Percentiles rank a stretch among this genome's conserved stretches.
Evolutionary conservation across 2,888 invertebrate species (phyloP).

Genomic region (Eucriotettix oculatus): DNA sequence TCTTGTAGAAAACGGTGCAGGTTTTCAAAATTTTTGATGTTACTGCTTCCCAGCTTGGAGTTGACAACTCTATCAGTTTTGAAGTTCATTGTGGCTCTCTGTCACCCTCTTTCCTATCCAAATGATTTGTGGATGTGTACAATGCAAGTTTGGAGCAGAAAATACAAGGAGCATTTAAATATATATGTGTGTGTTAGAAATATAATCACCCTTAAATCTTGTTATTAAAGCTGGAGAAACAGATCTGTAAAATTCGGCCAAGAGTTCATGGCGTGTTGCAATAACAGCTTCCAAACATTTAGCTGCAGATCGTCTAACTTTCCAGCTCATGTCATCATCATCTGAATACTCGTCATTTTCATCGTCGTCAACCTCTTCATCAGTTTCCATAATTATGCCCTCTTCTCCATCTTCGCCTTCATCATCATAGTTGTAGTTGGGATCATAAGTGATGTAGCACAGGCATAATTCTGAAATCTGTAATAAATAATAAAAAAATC

Average conservation of each 20-base stretch:
- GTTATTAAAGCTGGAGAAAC: conserved; percentile 84
- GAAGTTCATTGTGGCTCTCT: too few species aligned
- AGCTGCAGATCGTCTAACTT: conserved; percentile 88
- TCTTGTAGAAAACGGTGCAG: too few species aligned
- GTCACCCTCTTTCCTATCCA: too few species aligned
- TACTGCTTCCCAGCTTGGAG: too few species aligned
- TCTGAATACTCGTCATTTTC: conserved; percentile 94
- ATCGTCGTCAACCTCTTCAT: conserved; percentile 54
- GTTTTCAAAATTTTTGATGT: too few species aligned
- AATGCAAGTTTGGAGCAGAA: too few species aligned
- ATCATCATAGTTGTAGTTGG: conserved; percentile 96
- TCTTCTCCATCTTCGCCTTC: conserved; percentile 45
- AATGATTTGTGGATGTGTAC: too few species aligned
- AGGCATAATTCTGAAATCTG: conserved; percentile 76
- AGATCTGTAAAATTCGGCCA: conserved; percentile 72
- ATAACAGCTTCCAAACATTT: conserved; percentile 95
- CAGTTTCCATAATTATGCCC: conserved; percentile 50
- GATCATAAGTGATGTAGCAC: conserved; percentile 88
- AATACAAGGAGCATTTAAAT: too few species aligned
- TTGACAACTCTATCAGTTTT: too few species aligned
- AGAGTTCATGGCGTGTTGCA: conserved; percentile 76
- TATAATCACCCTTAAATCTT: conserved; percentile 68
- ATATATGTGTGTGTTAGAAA: background rate
- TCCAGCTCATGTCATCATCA: conserved; percentile 99
- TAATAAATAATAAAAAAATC: conserved; percentile 7